Percentiles rank a stretch among this genome's conserved stretches.
Conservation (phyloP, 1,140 invertebrate genomes). For the Yoshiicerus persimilis region DNA sequence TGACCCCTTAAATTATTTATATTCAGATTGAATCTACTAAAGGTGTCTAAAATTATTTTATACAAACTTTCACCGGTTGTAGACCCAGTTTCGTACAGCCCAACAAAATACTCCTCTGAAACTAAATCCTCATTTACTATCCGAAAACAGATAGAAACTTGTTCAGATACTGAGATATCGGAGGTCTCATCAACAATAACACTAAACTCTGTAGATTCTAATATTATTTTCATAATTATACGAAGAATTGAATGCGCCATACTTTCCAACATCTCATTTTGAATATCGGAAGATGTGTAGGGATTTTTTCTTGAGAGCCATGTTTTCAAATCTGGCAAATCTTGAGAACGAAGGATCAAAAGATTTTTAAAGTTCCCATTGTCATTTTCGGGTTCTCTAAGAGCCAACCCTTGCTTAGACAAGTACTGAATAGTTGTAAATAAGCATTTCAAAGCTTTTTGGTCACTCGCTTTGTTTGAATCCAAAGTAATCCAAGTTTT, state of each 20-base stretch:
- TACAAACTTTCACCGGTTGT: constrained; percentile 25
- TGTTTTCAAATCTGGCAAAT: no score
- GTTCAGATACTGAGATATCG: constrained; percentile 25
- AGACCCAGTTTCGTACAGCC: constrained; percentile 16
- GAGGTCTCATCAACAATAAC: constrained; percentile 32
- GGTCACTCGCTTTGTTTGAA: no score
- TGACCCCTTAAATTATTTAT: no score
- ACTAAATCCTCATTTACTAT: not conserved
- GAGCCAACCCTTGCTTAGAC: no score
- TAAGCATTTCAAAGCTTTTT: no score
- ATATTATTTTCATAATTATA: not conserved
- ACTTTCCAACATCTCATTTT: not conserved
- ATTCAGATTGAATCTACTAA: no score
- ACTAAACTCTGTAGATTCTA: constrained; percentile 4
- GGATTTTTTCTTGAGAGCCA: no score
- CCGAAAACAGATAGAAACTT: not conserved
- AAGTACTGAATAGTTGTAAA: no score
- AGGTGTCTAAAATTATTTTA: not conserved
- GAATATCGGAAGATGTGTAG: not conserved
- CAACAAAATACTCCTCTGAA: constrained; percentile 22
- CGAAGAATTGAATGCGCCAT: not conserved
- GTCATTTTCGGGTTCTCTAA: no score
- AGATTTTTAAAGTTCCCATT: no score
- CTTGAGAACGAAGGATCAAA: no score
- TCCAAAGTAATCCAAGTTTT: no score